Percentiles rank a stretch among this genome's conserved stretches.
Evolutionary conservation across 2,113 vertebrate genomes (phyloP).

Genomic region (Capreolus pygargus): DNA sequence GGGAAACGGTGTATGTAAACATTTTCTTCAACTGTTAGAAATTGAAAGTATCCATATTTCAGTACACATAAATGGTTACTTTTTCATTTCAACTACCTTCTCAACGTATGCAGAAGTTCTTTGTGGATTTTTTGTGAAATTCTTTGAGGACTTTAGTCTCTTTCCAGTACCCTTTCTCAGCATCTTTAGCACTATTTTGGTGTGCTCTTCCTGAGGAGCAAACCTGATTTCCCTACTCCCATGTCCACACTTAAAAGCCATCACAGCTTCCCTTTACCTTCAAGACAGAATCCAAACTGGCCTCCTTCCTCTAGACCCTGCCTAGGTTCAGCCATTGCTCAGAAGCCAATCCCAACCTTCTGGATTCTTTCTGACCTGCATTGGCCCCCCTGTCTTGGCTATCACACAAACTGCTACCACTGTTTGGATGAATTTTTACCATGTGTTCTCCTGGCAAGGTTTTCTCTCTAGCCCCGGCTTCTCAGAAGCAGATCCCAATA

Average conservation of each 20-base stretch:
- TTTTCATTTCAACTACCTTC: slow-evolving; percentile 7
- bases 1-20: slow-evolving; percentile 62
- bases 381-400: not conserved
- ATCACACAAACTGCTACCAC: not conserved
- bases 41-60: not conserved
- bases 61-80: not conserved
- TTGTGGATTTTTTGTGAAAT: not conserved
- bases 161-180: not conserved
- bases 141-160: not conserved
- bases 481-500: not conserved
- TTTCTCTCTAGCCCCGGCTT: not conserved
- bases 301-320: not conserved
- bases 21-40: slow-evolving; percentile 54
- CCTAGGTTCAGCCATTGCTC: not conserved
- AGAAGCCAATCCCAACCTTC: not conserved
- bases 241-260: not conserved
- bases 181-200: not conserved
- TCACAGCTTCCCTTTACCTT: not conserved
- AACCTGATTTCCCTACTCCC: not conserved
- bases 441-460: not conserved
- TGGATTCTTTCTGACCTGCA: not conserved
- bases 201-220: not conserved
- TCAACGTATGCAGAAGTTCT: not conserved
- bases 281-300: not conserved
- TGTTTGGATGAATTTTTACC: not conserved